Evolutionary conservation across 2,888 invertebrate species (phyloP).

Genomic region (Mythimna pallens): DNA sequence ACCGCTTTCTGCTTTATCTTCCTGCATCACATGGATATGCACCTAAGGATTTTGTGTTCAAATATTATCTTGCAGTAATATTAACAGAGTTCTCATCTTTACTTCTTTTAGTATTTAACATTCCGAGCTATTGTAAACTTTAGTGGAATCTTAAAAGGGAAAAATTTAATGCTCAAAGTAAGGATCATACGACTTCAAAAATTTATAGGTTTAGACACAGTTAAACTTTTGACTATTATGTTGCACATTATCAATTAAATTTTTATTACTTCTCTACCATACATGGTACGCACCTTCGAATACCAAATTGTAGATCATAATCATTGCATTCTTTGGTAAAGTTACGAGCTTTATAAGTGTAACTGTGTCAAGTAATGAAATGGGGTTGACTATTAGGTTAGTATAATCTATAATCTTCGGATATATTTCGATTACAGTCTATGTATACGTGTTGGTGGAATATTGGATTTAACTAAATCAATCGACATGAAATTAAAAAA

Average conservation of each 20-base stretch:
- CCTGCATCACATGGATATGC: background rate
- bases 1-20: background rate
- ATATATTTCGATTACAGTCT: background rate
- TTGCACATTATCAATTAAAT: background rate
- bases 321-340: slow-evolving; percentile 27
- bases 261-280: slow-evolving; percentile 20
- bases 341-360: slow-evolving; percentile 35
- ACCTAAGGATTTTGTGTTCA: background rate
- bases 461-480: background rate
- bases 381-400: background rate
- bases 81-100: background rate
- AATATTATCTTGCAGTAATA: background rate
- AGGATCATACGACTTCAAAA: background rate
- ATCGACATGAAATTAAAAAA: too few relatives aligned
- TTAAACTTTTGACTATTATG: background rate
- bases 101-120: too few relatives aligned
- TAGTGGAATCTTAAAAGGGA: background rate
- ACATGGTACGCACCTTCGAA: slow-evolving; percentile 29
- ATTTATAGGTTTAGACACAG: background rate
- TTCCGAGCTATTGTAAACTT: background rate
- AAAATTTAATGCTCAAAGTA: background rate
- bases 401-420: slow-evolving; percentile 1
- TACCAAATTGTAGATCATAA: slow-evolving; percentile 34
- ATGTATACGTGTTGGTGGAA: background rate
- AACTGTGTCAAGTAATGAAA: slow-evolving; percentile 42